A percentile compares a stretch with the other conserved stretches of the same genome.
phyloP scores from a whole-genome alignment of 2,888 invertebrate species.

The Heliconius aoede region DNA sequence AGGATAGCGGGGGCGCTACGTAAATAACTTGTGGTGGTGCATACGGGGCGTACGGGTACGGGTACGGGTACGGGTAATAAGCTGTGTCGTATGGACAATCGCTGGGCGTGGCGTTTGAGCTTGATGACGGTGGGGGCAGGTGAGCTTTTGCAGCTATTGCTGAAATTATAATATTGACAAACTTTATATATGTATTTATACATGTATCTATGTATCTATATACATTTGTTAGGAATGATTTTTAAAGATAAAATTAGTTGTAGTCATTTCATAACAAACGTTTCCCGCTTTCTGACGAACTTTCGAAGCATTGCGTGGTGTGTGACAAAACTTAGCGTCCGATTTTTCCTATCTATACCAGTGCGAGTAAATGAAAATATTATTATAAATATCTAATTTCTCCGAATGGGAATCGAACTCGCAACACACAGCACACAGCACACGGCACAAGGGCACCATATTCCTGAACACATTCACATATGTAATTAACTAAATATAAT shows the following conservation, averaged over 20 bases:
- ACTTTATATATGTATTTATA: not conserved
- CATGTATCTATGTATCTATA: not conserved
- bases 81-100: slow-evolving; percentile 50
- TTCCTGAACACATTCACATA: not conserved
- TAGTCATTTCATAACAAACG: too few species aligned
- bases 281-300: too few species aligned
- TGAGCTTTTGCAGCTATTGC: slow-evolving; percentile 35
- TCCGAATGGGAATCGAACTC: not conserved
- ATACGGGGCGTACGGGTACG: slow-evolving; percentile 45
- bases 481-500: not conserved
- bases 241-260: too few species aligned
- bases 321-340: too few species aligned
- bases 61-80: slow-evolving; percentile 47
- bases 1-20: slow-evolving; percentile 53
- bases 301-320: too few species aligned
- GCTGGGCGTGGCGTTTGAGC: slow-evolving; percentile 20
- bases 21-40: slow-evolving; percentile 59
- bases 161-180: slow-evolving; percentile 27
- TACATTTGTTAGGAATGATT: too few species aligned
- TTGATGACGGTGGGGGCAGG: slow-evolving; percentile 21
- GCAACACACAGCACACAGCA: too few species aligned
- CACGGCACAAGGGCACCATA: too few species aligned
- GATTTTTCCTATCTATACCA: too few species aligned
- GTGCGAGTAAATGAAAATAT: not conserved
- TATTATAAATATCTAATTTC: not conserved